These are phyloP conservation scores for Todiramphus chloris DNA, from an alignment of 2,113 vertebrate species.

Conservation along the genomic window DNA sequence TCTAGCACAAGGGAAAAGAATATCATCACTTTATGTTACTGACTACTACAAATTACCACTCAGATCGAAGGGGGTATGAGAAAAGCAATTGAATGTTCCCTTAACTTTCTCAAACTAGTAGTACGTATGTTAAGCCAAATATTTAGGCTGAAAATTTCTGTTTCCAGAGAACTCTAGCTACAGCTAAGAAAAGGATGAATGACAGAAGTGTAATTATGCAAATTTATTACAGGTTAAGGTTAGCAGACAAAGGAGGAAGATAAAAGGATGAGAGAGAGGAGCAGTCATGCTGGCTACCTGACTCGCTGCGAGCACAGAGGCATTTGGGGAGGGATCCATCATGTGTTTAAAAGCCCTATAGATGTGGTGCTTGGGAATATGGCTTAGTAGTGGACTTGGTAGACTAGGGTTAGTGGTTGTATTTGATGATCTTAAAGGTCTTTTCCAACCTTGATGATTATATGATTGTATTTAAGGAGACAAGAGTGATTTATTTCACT, in stretches of 20 bases:
- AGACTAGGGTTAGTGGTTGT: no score
- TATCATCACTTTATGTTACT: background rate
- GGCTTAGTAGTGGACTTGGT: no score
- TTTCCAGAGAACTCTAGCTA: background rate
- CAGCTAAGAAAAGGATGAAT: background rate
- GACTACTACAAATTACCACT: background rate
- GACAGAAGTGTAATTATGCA: background rate
- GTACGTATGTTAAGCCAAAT: fast-evolving
- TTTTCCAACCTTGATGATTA: no score
- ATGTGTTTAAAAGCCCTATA: no score
- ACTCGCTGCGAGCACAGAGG: background rate
- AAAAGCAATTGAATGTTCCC: background rate
- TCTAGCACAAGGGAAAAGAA: background rate
- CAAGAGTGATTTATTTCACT: background rate
- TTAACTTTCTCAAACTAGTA: background rate
- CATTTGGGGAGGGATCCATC: fast-evolving
- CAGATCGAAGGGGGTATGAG: background rate
- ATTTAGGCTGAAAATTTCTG: background rate
- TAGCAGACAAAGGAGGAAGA: background rate
- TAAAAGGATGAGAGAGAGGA: background rate
- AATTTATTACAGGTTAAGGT: background rate
- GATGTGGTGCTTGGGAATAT: no score
- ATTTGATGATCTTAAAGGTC: no score
- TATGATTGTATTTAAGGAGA: background rate
- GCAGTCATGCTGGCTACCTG: background rate